Percentiles rank a stretch among this genome's conserved stretches.
These are phyloP conservation scores for Phorcus lineatus DNA, from an alignment of 2,888 invertebrate genomes.

Conservation along the genomic window DNA sequence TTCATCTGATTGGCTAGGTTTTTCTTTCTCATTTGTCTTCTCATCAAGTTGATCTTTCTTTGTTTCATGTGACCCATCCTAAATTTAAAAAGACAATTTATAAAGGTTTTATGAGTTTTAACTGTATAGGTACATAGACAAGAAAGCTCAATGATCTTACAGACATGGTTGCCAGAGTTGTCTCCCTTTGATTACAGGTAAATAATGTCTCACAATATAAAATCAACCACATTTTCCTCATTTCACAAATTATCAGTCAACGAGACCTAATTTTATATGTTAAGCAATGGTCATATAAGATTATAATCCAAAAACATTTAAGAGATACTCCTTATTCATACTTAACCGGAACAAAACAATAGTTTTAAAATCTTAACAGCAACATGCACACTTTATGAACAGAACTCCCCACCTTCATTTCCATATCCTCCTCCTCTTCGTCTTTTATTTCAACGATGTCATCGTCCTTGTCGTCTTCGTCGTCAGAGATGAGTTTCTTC, in stretches of 20 bases:
- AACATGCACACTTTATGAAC: too few relatives aligned
- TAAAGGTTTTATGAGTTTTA: neutral
- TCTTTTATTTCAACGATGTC: conserved; percentile 25
- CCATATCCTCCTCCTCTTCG: neutral
- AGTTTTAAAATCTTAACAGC: too few relatives aligned
- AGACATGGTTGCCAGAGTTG: neutral
- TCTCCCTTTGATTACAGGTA: neutral
- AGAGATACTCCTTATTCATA: too few relatives aligned
- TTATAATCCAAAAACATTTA: too few relatives aligned
- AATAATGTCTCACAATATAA: neutral
- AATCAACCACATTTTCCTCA: too few relatives aligned
- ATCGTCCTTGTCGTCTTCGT: neutral
- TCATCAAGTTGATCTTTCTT: neutral
- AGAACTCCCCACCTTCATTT: too few relatives aligned
- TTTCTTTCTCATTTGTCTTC: neutral
- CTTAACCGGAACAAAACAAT: too few relatives aligned
- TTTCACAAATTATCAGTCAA: too few relatives aligned
- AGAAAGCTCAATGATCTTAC: too few relatives aligned
- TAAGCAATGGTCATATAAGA: too few relatives aligned
- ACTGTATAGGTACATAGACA: too few relatives aligned
- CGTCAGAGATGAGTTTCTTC: conserved; percentile 25
- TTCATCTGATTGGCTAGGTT: neutral
- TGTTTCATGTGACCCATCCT: neutral
- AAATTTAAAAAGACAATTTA: neutral
- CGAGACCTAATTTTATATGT: too few relatives aligned